Percentiles rank a stretch among this genome's conserved stretches.
Evolutionary conservation across 2,797 vertebrate species (phyloP).

Genomic region (Pelochelys cantorii): DNA sequence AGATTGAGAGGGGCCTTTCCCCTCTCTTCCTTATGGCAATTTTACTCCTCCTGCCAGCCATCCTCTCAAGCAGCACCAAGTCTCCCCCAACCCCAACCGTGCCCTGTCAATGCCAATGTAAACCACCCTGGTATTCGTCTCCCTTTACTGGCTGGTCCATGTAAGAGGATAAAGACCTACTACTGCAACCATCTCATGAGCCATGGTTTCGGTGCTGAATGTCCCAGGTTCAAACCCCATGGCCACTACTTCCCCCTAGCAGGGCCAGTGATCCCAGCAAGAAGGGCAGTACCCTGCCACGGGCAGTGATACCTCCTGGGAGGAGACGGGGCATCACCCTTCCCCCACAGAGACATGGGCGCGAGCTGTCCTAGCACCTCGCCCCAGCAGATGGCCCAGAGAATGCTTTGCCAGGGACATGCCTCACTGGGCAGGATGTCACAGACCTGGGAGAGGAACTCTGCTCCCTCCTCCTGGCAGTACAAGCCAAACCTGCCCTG

Average conservation of each 20-base stretch:
- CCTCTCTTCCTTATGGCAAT: not conserved
- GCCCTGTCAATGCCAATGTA: not conserved
- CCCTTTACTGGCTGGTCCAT: rapidly evolving
- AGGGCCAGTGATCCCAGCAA: not conserved
- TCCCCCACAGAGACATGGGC: not conserved
- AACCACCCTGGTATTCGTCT: not conserved
- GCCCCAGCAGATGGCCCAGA: not conserved
- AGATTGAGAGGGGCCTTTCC: not conserved
- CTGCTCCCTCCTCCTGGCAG: rapidly evolving
- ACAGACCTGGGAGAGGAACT: not conserved
- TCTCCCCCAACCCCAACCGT: no score
- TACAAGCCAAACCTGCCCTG: not conserved
- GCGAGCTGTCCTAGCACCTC: not conserved
- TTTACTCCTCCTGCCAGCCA: not conserved
- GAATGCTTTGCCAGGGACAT: not conserved
- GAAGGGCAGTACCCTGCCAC: not conserved
- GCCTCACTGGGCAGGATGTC: not conserved
- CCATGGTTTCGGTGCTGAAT: not conserved
- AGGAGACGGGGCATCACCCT: not conserved
- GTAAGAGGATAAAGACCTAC: not conserved
- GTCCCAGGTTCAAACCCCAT: not conserved
- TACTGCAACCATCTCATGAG: not conserved
- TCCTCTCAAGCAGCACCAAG: not conserved
- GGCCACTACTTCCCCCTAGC: not conserved
- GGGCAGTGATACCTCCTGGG: no score